A percentile compares a stretch with the other conserved stretches of the same genome.
These are phyloP conservation scores for Lates japonicus DNA, from an alignment of 2,797 vertebrate species.

Conservation along the genomic window DNA sequence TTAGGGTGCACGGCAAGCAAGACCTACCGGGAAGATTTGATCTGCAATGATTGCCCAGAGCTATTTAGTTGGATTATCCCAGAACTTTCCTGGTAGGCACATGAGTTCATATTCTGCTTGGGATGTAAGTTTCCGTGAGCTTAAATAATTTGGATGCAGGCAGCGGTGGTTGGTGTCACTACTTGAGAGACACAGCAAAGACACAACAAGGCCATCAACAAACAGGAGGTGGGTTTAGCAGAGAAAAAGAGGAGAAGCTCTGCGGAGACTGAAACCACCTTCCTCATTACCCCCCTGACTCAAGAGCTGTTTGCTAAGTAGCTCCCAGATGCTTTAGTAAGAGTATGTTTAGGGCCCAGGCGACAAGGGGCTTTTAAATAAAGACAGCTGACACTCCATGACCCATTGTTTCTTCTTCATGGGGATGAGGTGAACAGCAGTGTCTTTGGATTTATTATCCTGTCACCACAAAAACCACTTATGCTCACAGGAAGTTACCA, in stretches of 20 bases:
- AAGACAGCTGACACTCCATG: slow-evolving; percentile 59
- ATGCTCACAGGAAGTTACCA: slow-evolving; percentile 5
- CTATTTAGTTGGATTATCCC: slow-evolving; percentile 68
- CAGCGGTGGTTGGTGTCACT: slow-evolving; percentile 52
- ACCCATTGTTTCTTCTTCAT: slow-evolving; percentile 50
- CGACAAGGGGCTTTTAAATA: slow-evolving; percentile 47
- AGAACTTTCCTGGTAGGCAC: slow-evolving; percentile 44
- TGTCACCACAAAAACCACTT: slow-evolving; percentile 50
- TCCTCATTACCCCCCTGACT: slow-evolving; percentile 71
- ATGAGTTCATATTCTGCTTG: slow-evolving; percentile 24
- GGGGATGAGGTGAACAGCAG: slow-evolving; percentile 4
- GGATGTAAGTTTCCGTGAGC: slow-evolving; percentile 29
- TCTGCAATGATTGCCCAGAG: slow-evolving; percentile 45
- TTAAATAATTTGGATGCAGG: slow-evolving; percentile 66
- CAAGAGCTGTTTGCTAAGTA: slow-evolving; percentile 52
- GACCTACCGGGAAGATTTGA: slow-evolving; percentile 51
- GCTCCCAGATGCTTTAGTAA: slow-evolving; percentile 59
- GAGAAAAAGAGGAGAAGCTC: slow-evolving; percentile 30
- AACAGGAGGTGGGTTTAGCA: slow-evolving; percentile 49
- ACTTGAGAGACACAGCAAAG: slow-evolving; percentile 44
- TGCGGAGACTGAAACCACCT: slow-evolving; percentile 43
- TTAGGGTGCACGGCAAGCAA: slow-evolving; percentile 32
- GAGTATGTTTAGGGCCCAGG: slow-evolving; percentile 37
- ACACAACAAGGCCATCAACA: slow-evolving; percentile 57
- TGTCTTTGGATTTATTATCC: slow-evolving; percentile 59